Conservation (phyloP, 2,113 vertebrate genomes). For the Chamaetylas fuelleborni region DNA sequence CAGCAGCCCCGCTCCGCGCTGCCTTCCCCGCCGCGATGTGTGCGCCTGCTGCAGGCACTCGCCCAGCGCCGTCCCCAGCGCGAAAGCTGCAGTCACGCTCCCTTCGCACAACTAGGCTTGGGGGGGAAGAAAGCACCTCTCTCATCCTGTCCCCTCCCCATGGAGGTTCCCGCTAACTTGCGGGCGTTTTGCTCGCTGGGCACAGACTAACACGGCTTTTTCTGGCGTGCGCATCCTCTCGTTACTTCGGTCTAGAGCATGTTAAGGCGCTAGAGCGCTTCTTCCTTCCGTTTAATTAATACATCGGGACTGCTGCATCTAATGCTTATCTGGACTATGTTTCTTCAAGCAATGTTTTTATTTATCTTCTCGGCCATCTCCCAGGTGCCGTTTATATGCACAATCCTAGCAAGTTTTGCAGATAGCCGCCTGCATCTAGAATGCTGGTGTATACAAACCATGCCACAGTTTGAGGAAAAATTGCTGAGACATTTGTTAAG, state of each 20-base stretch:
- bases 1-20: background rate
- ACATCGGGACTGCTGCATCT: background rate
- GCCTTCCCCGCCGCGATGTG: background rate
- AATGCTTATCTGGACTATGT: background rate
- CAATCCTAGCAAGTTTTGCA: constrained; percentile 19
- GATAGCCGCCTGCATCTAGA: background rate
- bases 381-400: background rate
- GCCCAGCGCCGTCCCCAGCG: constrained; percentile 23
- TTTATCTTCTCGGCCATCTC: background rate
- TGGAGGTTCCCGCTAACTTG: background rate
- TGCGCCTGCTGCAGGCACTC: constrained; percentile 52
- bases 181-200: background rate
- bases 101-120: background rate
- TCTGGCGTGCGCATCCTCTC: background rate
- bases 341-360: background rate
- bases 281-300: background rate
- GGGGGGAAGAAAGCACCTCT: background rate
- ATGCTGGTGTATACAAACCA: background rate
- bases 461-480: background rate
- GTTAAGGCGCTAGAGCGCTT: background rate
- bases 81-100: background rate
- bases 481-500: background rate
- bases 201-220: background rate
- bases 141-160: background rate
- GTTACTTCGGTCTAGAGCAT: background rate